phyloP scores from a whole-genome alignment of 2,888 invertebrate genomes.

The Megamerina dolium region DNA sequence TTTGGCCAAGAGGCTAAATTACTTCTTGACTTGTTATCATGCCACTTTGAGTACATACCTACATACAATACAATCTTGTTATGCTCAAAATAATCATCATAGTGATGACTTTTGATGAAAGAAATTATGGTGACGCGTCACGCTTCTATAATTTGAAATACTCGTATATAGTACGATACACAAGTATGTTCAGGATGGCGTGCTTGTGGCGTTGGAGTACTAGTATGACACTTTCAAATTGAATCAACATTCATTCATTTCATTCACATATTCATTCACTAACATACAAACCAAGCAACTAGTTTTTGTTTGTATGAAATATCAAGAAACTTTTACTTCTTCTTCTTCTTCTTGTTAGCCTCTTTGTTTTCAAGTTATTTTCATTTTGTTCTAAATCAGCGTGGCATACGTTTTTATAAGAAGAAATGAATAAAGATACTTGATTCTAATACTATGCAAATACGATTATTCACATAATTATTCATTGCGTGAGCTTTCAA shows the following conservation, averaged over 20 bases:
- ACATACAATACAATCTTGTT: constrained; percentile 10
- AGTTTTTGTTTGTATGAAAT: too few species aligned
- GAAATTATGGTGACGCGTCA: constrained; percentile 5
- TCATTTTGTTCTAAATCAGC: too few species aligned
- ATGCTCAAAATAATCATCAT: not conserved
- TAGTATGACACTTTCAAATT: constrained; percentile 25
- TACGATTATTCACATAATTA: not conserved
- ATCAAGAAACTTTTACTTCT: too few species aligned
- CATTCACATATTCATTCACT: too few species aligned
- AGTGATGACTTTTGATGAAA: not conserved
- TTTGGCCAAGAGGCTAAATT: constrained; percentile 33
- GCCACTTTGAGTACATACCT: constrained; percentile 19
- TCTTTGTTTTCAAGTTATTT: not conserved
- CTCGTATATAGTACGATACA: too few species aligned
- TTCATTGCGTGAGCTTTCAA: too few species aligned
- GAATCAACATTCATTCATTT: constrained; percentile 25
- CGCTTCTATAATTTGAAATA: constrained; percentile 14
- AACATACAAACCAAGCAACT: too few species aligned
- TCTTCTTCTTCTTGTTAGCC: not conserved
- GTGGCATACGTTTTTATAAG: too few species aligned
- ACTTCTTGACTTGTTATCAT: constrained; percentile 28
- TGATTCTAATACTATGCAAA: not conserved
- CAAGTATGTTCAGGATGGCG: not conserved
- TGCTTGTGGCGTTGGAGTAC: not conserved
- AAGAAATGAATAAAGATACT: too few species aligned